Evolutionary conservation across 2,797 vertebrate genomes (phyloP), one percentile per base, ranked within the genome.

Genomic region (Peromyscus aztecus): DNA sequence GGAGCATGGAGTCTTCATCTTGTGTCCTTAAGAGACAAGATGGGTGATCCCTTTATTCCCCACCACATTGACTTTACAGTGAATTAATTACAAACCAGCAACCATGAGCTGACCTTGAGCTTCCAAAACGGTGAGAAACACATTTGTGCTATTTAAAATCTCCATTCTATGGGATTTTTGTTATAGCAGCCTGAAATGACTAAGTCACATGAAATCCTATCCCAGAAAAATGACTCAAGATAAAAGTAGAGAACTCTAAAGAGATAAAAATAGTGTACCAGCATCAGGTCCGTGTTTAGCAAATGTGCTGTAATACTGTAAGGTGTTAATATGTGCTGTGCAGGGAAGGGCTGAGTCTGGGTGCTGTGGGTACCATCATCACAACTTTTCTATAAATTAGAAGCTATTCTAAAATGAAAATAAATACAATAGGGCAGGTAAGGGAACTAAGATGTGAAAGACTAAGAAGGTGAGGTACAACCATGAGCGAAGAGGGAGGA

Each of bases 331-430:
- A 57, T 16, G 11, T 6, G 11, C 31, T 29, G 27, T 46, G 10
- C 16, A 7, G 16, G 19, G 5, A 80, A 6, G 23, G 23, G 3
- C 0, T 57, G 2, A 29, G 13, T 90, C 37, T 91, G 46, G 14
- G 31, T 65, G 37, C 1, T 83, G 3, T 75, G 59, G 76, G 12
- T 40, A 63, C 29, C 52, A 9, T 57, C 27, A 37, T 90, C 10
- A 83, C 6, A 75, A 59, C 5, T 77, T 93, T 65, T 82, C 73
- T 67, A 6, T 82, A 80, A 88, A 49, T 63, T 59, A 86, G 90
- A 76, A 89, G 37, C 31, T 90, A 67, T 46, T 65, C 8, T 78
- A 81, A 95, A 78, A 76, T 75, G 16, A 46, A 94, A 93, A 75
- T 52, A 75, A 67, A 75, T 40, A 78, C 17, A 77, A 21, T 40